These are phyloP conservation scores for Drosophila parthenogenetica DNA, from an alignment of 2,888 invertebrate genomes.

Conservation along the genomic window DNA sequence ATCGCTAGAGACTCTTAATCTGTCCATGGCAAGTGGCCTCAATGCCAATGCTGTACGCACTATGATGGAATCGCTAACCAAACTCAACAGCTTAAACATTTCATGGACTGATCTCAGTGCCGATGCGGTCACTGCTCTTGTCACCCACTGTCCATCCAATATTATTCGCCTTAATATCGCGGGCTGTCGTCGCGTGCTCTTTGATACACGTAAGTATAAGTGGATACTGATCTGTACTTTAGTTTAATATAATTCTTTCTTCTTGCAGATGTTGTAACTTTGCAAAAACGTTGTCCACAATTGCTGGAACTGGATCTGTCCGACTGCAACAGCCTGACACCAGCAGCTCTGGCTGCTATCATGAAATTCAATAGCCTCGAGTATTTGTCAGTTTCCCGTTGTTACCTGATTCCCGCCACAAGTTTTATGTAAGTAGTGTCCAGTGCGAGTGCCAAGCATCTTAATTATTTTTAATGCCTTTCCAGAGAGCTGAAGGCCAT, in stretches of 20 bases:
- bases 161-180: constrained; percentile 92
- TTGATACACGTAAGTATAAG: constrained; percentile 89
- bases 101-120: constrained; percentile 91
- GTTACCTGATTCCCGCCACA: constrained; percentile 90
- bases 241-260: background rate
- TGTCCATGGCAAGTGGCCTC: constrained; percentile 92
- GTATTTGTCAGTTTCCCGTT: constrained; percentile 92
- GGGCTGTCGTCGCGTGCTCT: constrained; percentile 91
- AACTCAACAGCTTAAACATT: constrained; percentile 89
- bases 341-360: constrained; percentile 87
- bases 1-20: constrained; percentile 91
- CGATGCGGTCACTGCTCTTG: constrained; percentile 87
- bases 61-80: constrained; percentile 86
- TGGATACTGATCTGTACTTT: background rate
- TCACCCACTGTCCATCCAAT: constrained; percentile 87
- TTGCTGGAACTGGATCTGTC: constrained; percentile 95
- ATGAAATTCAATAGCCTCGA: constrained; percentile 88
- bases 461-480: background rate
- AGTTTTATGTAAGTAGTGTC: constrained; percentile 88
- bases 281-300: constrained; percentile 89
- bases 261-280: constrained; percentile 88
- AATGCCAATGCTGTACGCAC: constrained; percentile 87
- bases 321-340: constrained; percentile 91
- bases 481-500: constrained; percentile 87
- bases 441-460: background rate